Base-by-base conservation (phyloP, 1,140 invertebrate genomes). In the Centruroides sculpturatus region DNA sequence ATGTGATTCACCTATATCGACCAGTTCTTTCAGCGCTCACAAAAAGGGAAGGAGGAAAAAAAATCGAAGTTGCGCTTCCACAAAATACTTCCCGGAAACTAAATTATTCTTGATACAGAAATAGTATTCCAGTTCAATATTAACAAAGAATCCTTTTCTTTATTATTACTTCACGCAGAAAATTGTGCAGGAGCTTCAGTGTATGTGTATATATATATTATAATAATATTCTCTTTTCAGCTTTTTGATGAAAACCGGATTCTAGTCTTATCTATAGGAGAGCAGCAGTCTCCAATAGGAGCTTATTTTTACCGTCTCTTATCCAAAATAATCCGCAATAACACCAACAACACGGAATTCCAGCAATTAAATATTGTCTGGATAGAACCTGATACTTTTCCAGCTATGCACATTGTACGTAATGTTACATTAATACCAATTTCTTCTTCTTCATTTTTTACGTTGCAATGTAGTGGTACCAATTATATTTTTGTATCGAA, bases 311-410 rank as follows among this genome's bases (percentile, higher is more conserved):
- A 63, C 52, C 64, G 58, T n/a, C 51, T 67, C n/a, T 13, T 67
- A 9, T 64, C 63, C 10, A 67, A 62, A 57, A 41, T 61, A 4
- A 62, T 65, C 41, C 56, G 61, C 34, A 67, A 65, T 51, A 64
- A 60, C 34, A 65, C 59, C 7, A 59, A 60, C 35, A 59, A 51
- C 10, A 61, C 61, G 13, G 53, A 56, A 35, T 62, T 57, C 50
- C 35, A 52, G 41, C 57, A 57, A 46, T 12, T 67, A 5, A 63
- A 65, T 46, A 65, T 67, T 47, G 53, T 67, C 1, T 67, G 66
- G 66, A 59, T 67, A 51, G 66, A 67, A 52, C 61, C 63, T 47
- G 41, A 67, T 55, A 53, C 61, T 48, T 67, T 63, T 59, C 66
- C 66, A 49, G 49, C 56, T 35, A 58, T 64, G 35, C 36, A 64